Conservation (phyloP, 2,113 vertebrate species). For the Anoura caudifer region DNA sequence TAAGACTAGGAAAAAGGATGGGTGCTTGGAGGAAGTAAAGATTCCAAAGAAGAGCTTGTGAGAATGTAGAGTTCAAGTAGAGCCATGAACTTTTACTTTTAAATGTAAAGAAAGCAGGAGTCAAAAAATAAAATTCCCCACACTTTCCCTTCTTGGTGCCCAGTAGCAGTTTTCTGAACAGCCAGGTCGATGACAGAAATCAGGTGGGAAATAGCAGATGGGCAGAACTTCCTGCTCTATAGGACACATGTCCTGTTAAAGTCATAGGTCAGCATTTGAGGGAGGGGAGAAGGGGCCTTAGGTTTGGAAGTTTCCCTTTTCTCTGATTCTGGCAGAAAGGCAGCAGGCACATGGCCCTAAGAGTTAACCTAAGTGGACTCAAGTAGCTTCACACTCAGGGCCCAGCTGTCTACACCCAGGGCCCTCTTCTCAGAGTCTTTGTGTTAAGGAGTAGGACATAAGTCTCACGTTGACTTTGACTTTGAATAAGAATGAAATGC, state of each 20-base stretch:
- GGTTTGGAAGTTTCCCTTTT: not conserved
- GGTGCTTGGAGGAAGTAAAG: not conserved
- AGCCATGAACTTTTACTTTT: not conserved
- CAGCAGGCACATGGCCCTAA: not conserved
- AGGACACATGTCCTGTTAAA: not conserved
- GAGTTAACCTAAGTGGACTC: not conserved
- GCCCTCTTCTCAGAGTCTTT: not conserved
- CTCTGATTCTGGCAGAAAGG: not conserved
- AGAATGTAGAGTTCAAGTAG: not conserved
- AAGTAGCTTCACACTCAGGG: not conserved
- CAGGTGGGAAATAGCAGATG: not conserved
- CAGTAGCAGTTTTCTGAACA: too few species aligned
- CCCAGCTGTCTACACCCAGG: not conserved
- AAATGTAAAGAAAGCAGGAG: not conserved
- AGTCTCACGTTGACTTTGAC: not conserved
- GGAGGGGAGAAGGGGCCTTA: not conserved
- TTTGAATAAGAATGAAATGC: not conserved
- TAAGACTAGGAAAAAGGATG: not conserved
- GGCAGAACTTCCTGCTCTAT: not conserved
- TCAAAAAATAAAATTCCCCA: not conserved
- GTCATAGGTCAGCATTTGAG: not conserved
- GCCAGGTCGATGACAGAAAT: fast-evolving
- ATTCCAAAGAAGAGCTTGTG: not conserved
- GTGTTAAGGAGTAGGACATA: not conserved
- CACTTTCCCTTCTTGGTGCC: not conserved